Base-by-base conservation (phyloP, 2,113 vertebrate genomes). In the Cynocephalus volans region DNA sequence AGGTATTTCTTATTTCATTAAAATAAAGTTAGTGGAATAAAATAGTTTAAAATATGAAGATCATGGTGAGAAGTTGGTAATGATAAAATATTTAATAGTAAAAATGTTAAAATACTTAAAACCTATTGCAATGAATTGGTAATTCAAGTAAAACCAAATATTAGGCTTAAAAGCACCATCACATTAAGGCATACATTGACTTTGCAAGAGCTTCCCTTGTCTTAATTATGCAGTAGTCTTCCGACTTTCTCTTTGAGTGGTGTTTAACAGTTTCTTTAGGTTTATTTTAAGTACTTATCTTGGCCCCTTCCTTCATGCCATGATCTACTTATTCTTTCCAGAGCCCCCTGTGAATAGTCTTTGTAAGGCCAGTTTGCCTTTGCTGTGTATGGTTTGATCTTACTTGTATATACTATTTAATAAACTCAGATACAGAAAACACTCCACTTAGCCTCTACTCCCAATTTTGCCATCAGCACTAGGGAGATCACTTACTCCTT, bases 51-150 rank as follows among this genome's bases (percentile, higher is more conserved):
- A 69, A 31, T 75, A 33, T 60, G 5, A 3, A 12, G 6, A 50
- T 83, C 24, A 58, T 64, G 11, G 14, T 96, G 8, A 48, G 5
- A 82, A 92, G 5, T 79, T n/a, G 21, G 2, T 76, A 64, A 50
- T 4, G 6, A 79, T 70, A 64, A 94, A 76, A 75, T 48, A 64
- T 88, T 96, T 88, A 28, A 83, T 58, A 72, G 52, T 83, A 41
- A 76, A 90, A 81, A 60, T 73, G 24, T 48, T 95, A 83, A 62
- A 93, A 65, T 67, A 88, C 50, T 92, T 73, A 8, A 76, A 94
- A 60, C 2, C 1, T 86, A 50, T 33, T 54, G 21, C 17, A 82
- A 54, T 54, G 31, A 80, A 90, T 41, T 91, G 36, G 60, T 70
- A 84, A 93, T 89, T 91, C 14, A 82, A 36, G 48, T 76, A 19